Base-by-base conservation (phyloP, 1,140 invertebrate species). In the Drosophila nikananu region DNA sequence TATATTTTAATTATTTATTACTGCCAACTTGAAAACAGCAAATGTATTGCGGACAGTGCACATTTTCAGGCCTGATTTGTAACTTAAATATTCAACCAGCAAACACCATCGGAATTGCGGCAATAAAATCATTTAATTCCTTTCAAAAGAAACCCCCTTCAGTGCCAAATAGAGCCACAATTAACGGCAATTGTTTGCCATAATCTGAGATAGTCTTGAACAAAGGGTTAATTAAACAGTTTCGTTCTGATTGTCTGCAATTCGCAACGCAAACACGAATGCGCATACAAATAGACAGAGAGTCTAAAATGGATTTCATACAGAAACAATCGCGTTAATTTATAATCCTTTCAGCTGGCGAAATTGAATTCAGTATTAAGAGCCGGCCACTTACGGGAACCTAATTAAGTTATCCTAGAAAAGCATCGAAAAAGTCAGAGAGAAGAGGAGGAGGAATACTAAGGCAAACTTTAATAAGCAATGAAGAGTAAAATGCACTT, bases 221-320 rank as follows among this genome's bases (percentile, higher is more conserved):
- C 79, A 86, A 86, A 77, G 64, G 83, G 80, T 65, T 74, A 89
- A 89, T 89, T 80, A 83, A 23, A 37, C 57, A 74, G 61, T 66
- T 46, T 37, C 30, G 51, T 65, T 80, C 37, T 67, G 52, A 71
- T 80, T 83, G 62, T 67, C 35, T 48, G 35, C 57, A 65, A 49
- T 41, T 21, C 46, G 15, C 30, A 55, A 41, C 32, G 27, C 76
- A 63, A 51, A 58, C 39, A 55, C 32, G 48, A 32, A 37, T 12
- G 13, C 37, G 42, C 51, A 57, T 30, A 48, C 27, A n/a, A 21
- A 27, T 49, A 27, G 32, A 30, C 19, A 10, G 13, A 10, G 13
- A n/a, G 42, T 19, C 12, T 35, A 32, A 48, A 48, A 4, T 25
- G 21, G 5, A 21, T 49, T 72, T 54, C 65, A 44, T 48, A 59